A percentile compares a stretch with the other conserved stretches of the same genome.
Evolutionary conservation across 2,888 invertebrate genomes (phyloP).

Genomic region (Villa cingulata): DNA sequence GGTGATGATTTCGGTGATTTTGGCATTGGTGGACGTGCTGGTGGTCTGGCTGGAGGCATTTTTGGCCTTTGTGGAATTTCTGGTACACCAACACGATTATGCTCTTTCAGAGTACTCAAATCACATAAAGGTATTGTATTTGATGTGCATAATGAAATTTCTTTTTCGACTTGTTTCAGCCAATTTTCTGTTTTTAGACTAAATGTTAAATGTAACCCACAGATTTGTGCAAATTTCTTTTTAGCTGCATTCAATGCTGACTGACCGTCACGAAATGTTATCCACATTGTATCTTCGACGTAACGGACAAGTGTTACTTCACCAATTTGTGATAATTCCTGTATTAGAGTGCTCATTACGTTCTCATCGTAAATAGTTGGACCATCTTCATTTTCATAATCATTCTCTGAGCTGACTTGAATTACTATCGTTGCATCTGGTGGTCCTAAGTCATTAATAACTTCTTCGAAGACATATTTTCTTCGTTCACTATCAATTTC

Average conservation of each 20-base stretch:
- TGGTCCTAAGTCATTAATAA: slow-evolving; percentile 78
- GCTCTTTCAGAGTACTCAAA: slow-evolving; percentile 26
- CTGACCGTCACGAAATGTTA: slow-evolving; percentile 83
- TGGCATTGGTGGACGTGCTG: slow-evolving; percentile 40
- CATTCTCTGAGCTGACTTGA: slow-evolving; percentile 36
- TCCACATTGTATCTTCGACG: slow-evolving; percentile 77
- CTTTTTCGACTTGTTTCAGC: slow-evolving; percentile 66
- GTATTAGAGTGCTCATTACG: slow-evolving; percentile 63
- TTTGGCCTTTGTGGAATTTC: slow-evolving; percentile 37
- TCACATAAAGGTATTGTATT: slow-evolving; percentile 67
- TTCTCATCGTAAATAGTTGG: slow-evolving; percentile 62
- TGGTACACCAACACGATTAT: slow-evolving; percentile 36
- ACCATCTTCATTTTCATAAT: slow-evolving; percentile 39
- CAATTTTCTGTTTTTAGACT: slow-evolving; percentile 74
- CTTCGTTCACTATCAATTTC: slow-evolving; percentile 65
- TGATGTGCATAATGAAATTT: slow-evolving; percentile 70
- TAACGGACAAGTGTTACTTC: slow-evolving; percentile 85
- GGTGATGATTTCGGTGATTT: slow-evolving; percentile 41
- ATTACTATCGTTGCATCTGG: slow-evolving; percentile 90
- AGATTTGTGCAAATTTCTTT: slow-evolving; percentile 45
- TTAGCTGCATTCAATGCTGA: slow-evolving; percentile 64
- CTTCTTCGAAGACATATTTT: slow-evolving; percentile 68
- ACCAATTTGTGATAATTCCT: slow-evolving; percentile 70
- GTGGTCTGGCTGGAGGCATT: slow-evolving; percentile 41
- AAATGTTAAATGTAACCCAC: slow-evolving; percentile 52